Evolutionary conservation across 2,888 invertebrate species (phyloP).

Genomic region (Synergus itoensis): DNA sequence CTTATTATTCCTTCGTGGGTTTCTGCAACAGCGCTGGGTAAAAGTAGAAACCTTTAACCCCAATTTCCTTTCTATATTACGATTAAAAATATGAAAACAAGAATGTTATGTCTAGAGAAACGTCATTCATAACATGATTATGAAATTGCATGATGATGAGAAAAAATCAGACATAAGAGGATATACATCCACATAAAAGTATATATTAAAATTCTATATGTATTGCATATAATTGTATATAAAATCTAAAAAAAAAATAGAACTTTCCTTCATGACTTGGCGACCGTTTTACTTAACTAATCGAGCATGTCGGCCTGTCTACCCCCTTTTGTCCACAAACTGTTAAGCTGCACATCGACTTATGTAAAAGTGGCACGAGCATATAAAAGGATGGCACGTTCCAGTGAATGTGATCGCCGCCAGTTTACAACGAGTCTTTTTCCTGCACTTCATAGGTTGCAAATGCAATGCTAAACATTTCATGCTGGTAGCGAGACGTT

Average conservation of each 20-base stretch:
- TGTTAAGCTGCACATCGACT: conserved; percentile 7
- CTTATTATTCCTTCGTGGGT: no score
- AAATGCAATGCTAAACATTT: not conserved
- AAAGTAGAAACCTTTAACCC: not conserved
- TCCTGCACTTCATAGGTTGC: not conserved
- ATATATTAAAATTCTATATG: not conserved
- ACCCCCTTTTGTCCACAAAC: not conserved
- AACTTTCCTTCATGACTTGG: not conserved
- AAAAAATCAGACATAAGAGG: not conserved
- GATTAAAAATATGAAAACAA: not conserved
- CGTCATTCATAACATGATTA: not conserved
- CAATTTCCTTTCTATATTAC: not conserved
- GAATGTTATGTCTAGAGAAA: not conserved
- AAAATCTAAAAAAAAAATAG: not conserved
- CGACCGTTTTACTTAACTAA: not conserved
- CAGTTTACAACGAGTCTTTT: not conserved
- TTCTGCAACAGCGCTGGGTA: not conserved
- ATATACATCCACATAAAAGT: not conserved
- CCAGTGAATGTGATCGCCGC: conserved; percentile 46
- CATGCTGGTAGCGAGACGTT: not conserved
- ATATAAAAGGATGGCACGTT: conserved; percentile 47
- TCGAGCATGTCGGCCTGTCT: not conserved
- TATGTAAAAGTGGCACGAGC: conserved; percentile 45
- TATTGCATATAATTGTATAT: no score
- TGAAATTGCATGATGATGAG: not conserved